phyloP scores from a whole-genome alignment of 1,140 invertebrate species.

The Zaprionus lachaisei region DNA sequence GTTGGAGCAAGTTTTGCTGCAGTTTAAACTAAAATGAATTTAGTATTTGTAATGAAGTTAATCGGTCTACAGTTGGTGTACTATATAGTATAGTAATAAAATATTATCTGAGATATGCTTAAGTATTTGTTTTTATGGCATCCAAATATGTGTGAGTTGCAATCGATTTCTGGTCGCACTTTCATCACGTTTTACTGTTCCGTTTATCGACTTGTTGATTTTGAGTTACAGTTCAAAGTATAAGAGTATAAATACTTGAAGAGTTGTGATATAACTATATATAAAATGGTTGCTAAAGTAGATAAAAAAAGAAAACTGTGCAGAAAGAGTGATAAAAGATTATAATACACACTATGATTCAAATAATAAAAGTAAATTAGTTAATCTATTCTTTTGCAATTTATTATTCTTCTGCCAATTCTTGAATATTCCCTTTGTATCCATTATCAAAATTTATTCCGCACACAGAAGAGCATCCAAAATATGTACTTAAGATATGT shows the following conservation, averaged over 20 bases:
- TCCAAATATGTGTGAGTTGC: neutral
- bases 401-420: too few species aligned
- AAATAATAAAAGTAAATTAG: neutral
- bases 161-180: neutral
- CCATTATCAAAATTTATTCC: too few species aligned
- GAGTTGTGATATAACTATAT: neutral
- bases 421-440: too few species aligned
- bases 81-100: neutral
- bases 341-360: neutral
- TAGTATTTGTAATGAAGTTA: neutral
- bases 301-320: neutral
- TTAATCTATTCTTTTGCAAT: neutral
- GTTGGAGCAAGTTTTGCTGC: neutral
- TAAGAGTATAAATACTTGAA: neutral
- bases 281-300: neutral
- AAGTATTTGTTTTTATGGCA: slow-evolving; percentile 2
- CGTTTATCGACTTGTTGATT: slow-evolving; percentile 26
- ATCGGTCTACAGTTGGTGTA: neutral
- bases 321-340: neutral
- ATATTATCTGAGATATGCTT: neutral
- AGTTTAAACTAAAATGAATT: neutral
- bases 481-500: neutral
- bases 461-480: neutral
- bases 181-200: slow-evolving; percentile 7
- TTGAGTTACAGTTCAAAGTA: neutral